These are phyloP conservation scores for Schlechtendalia chinensis DNA, from an alignment of 1,140 invertebrate genomes.

Conservation along the genomic window DNA sequence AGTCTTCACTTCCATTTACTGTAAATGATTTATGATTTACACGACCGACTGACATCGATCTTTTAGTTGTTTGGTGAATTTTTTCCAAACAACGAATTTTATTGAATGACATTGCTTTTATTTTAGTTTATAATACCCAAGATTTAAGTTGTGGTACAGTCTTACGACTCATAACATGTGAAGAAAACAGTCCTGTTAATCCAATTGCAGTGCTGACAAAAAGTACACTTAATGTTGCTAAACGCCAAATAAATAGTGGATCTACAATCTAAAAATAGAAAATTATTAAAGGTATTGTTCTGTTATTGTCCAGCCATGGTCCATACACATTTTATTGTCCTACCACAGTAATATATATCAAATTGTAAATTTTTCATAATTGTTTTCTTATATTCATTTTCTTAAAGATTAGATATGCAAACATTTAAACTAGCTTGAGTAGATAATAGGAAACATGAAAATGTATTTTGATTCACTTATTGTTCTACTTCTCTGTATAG, in stretches of 20 bases:
- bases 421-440: too few species aligned
- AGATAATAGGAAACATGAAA: too few species aligned
- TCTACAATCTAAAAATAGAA: slow-evolving; percentile 62
- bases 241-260: slow-evolving; percentile 61
- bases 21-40: slow-evolving; percentile 56
- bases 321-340: too few species aligned
- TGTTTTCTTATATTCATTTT: too few species aligned
- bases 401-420: too few species aligned
- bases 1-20: slow-evolving; percentile 62
- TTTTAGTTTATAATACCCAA: slow-evolving; percentile 56
- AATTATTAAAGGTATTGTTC: not conserved
- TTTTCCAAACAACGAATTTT: slow-evolving; percentile 50
- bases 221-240: slow-evolving; percentile 59
- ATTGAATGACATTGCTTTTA: slow-evolving; percentile 30
- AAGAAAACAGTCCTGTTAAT: slow-evolving; percentile 59
- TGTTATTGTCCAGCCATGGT: too few species aligned
- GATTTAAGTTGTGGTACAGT: slow-evolving; percentile 57
- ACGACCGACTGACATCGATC: slow-evolving; percentile 55
- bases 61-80: slow-evolving; percentile 44
- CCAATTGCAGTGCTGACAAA: slow-evolving; percentile 58
- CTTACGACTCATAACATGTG: slow-evolving; percentile 58
- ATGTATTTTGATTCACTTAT: too few species aligned
- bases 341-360: too few species aligned
- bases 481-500: too few species aligned
- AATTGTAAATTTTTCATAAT: too few species aligned